Evolutionary conservation across 2,113 vertebrate species (phyloP), one percentile per base, ranked within the genome.

Genomic region (Ctenodactylus gundi): DNA sequence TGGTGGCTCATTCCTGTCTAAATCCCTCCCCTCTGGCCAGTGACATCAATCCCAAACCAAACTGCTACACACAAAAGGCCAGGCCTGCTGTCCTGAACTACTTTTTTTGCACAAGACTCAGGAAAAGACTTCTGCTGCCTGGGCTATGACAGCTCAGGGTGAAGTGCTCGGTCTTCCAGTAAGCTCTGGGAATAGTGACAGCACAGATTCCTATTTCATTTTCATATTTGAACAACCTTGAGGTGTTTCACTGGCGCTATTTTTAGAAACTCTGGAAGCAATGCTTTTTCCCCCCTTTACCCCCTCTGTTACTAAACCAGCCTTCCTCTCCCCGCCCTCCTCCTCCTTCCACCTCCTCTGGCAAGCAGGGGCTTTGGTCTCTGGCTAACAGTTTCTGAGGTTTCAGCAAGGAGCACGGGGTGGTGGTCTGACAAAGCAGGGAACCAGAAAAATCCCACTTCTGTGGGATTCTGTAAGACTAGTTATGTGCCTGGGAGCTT

Each of bases 231-330:
- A 88, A 75, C 31, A 82, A 68, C 84, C 70, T 78, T 65, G 73
- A 41, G 17, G 20, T 39, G 13, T 49, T 96, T 84, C 23, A 81
- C 73, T n/a, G 46, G 41, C 64, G n/a, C 39, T 83, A 27, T 46
- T 83, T 85, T 84, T 78, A 91, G 93, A 70, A 93, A 80, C 25
- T 2, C 27, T 53, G 65, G 64, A 41, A 87, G 86, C 62, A 85
- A 91, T 4, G 23, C 7, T 72, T 78, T 90, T 76, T 53, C 36
- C 11, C 77, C 41, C 25, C 64, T 87, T 51, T 6, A 10, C 31
- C 18, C 2, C 29, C 13, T 90, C 84, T 77, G 82, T 21, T 64
- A 46, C 90, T 64, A 58, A 72, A 76, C 13, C 10, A 31, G 25
- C 6, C 53, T 82, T 78, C 57, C 23, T 55, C n/a, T 58, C 55